Percentiles rank a stretch among this genome's conserved stretches.
phyloP scores from a whole-genome alignment of 1,140 invertebrate genomes.

The Sitobion miscanthi region DNA sequence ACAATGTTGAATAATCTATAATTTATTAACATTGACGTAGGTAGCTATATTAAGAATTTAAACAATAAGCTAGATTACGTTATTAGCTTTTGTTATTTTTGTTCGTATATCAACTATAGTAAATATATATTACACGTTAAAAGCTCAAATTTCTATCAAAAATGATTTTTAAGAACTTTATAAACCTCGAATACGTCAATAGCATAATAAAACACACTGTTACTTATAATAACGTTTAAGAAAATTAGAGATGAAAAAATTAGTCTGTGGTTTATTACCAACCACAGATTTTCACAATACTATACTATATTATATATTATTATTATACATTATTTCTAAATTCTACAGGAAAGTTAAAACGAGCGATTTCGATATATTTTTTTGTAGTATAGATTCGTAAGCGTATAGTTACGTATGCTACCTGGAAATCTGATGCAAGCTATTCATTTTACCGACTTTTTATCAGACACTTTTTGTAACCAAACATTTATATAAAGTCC shows the following conservation, averaged over 20 bases:
- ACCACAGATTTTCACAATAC: neutral
- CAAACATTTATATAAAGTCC: constrained; percentile 31
- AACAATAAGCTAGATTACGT: neutral
- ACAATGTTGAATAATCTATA: neutral
- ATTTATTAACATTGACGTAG: neutral
- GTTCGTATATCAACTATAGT: neutral
- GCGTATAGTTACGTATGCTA: neutral
- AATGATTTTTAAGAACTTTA: neutral
- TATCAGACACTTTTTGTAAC: constrained; percentile 33
- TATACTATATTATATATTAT: neutral
- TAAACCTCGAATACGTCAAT: neutral
- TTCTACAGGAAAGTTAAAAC: neutral
- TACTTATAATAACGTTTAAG: neutral
- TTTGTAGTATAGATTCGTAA: neutral
- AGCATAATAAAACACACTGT: neutral
- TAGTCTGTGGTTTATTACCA: neutral
- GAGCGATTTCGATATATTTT: neutral
- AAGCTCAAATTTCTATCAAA: neutral
- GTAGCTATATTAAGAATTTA: neutral
- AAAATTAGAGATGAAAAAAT: neutral
- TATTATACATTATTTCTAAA: neutral
- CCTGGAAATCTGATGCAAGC: neutral
- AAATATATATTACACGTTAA: neutral
- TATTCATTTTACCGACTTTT: constrained; percentile 29
- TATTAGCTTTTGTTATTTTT: neutral